phyloP scores from a whole-genome alignment of 2,888 invertebrate genomes.

The Xanthorhoe designata region DNA sequence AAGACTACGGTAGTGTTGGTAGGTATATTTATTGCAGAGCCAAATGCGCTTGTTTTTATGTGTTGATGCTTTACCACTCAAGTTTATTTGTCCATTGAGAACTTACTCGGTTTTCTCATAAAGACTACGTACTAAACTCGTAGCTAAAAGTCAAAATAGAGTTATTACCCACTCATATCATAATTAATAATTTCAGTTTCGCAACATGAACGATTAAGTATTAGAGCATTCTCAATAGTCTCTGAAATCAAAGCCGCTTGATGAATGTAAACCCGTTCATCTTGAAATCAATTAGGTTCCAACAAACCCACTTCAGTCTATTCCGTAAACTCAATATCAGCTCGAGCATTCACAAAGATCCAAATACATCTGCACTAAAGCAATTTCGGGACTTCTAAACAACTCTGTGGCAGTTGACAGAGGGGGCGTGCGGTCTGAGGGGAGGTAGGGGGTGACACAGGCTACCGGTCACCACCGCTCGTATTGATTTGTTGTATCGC shows the following conservation, averaged over 20 bases:
- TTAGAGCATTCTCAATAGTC: neutral
- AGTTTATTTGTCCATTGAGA: no score
- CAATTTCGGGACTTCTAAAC: constrained; percentile 65
- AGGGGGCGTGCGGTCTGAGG: constrained; percentile 80
- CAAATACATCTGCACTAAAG: constrained; percentile 55
- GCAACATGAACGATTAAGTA: neutral
- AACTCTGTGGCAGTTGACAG: constrained; percentile 82
- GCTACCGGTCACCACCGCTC: constrained; percentile 86
- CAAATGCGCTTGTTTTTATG: no score
- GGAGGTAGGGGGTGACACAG: constrained; percentile 77
- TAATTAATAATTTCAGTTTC: neutral
- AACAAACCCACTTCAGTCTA: constrained; percentile 7
- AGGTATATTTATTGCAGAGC: no score
- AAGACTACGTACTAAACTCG: no score
- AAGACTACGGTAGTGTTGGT: no score
- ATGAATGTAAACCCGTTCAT: constrained; percentile 6
- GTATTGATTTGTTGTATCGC: constrained; percentile 87
- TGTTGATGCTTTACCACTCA: no score
- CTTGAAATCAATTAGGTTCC: constrained; percentile 14
- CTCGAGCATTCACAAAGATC: constrained; percentile 46
- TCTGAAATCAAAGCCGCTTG: neutral
- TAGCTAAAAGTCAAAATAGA: neutral
- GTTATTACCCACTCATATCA: neutral
- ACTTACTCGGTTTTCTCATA: no score
- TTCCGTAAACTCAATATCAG: constrained; percentile 26